These are phyloP conservation scores for Hetaerina americana DNA, from an alignment of 1,140 invertebrate genomes.

Conservation along the genomic window DNA sequence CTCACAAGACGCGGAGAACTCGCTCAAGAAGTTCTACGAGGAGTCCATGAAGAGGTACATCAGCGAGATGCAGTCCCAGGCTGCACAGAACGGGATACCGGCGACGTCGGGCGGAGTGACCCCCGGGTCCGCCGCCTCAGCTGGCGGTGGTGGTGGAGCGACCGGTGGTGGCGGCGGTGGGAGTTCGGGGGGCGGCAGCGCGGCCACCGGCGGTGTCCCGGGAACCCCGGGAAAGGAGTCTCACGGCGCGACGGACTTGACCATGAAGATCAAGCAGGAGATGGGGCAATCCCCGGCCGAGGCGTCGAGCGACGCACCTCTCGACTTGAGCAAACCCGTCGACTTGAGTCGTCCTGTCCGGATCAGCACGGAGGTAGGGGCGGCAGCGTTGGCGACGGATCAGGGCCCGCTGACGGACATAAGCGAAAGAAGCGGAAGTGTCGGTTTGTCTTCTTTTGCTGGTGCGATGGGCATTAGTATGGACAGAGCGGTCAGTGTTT, in stretches of 20 bases:
- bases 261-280: conserved; percentile 29
- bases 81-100: conserved; percentile 40
- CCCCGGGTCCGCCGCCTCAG: conserved; percentile 21
- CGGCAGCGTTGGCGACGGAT: conserved; percentile 25
- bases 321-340: conserved; percentile 81
- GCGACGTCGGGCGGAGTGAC: background rate
- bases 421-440: conserved; percentile 42
- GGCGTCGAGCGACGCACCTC: conserved; percentile 52
- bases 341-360: conserved; percentile 35
- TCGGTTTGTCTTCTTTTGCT: conserved; percentile 1
- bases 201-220: too few relatives aligned
- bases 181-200: conserved; percentile 44
- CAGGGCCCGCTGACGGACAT: conserved; percentile 45
- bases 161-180: conserved; percentile 40
- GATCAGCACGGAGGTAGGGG: conserved; percentile 29
- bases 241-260: conserved; percentile 23
- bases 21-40: conserved; percentile 82
- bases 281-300: conserved; percentile 17
- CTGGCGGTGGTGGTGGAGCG: conserved; percentile 25
- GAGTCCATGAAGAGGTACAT: conserved; percentile 84
- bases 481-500: background rate
- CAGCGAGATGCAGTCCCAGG: conserved; percentile 58
- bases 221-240: too few relatives aligned
- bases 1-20: conserved; percentile 55
- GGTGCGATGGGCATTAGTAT: background rate